These are phyloP conservation scores for Sphyrna mokarran DNA, from an alignment of 2,113 vertebrate genomes.

Conservation along the genomic window DNA sequence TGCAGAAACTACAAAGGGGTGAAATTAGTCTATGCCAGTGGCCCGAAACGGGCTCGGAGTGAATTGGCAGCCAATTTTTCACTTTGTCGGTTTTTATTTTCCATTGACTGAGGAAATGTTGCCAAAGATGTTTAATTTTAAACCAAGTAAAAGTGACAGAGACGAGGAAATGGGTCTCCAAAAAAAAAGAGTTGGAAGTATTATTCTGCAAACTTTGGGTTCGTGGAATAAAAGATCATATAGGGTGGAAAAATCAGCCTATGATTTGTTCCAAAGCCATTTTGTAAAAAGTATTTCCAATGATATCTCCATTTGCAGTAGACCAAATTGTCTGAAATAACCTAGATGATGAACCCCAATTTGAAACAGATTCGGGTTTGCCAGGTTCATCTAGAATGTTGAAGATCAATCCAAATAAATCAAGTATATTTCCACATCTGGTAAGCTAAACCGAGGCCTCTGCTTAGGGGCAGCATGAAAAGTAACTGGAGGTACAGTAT, in stretches of 20 bases:
- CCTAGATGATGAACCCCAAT: too few species aligned
- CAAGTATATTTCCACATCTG: too few species aligned
- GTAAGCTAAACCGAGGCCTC: constrained; percentile 35
- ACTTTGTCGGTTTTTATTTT: not conserved
- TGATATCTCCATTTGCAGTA: too few species aligned
- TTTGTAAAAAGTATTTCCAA: too few species aligned
- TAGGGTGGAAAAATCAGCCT: too few species aligned
- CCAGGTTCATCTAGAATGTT: too few species aligned
- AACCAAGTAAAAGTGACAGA: not conserved
- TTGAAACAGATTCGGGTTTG: too few species aligned
- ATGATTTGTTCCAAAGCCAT: too few species aligned
- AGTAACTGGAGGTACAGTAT: not conserved
- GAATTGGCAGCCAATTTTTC: not conserved
- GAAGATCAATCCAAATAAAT: too few species aligned
- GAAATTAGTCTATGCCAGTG: not conserved
- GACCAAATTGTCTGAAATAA: too few species aligned
- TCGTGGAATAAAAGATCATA: not conserved
- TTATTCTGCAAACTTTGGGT: not conserved
- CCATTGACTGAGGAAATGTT: not conserved
- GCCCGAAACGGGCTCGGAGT: not conserved
- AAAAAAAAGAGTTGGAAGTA: not conserved
- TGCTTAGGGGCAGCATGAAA: constrained; percentile 43
- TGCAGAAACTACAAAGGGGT: not conserved
- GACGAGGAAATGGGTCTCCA: not conserved
- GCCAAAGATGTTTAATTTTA: not conserved